A percentile compares a stretch with the other conserved stretches of the same genome.
Evolutionary conservation across 2,113 vertebrate species (phyloP).

Genomic region (Dissostichus mawsoni): DNA sequence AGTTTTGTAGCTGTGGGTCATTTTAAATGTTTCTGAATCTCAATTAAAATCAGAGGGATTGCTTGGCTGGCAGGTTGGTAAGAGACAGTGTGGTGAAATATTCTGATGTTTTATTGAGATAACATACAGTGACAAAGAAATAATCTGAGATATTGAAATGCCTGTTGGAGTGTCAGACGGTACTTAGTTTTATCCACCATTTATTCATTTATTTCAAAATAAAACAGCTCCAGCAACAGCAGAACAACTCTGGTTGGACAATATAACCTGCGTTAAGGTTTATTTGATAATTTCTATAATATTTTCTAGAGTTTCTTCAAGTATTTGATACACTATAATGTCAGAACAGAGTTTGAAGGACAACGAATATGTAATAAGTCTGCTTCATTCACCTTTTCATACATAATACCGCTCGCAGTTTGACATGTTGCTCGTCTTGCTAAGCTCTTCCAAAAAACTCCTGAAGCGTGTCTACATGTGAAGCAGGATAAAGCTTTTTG

Average conservation of each 20-base stretch:
- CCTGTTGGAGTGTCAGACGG: too few relatives aligned
- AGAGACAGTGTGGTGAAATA: neutral
- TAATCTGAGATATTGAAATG: too few relatives aligned
- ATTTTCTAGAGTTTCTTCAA: too few relatives aligned
- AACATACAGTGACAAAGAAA: neutral
- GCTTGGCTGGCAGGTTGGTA: neutral
- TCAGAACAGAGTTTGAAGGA: neutral
- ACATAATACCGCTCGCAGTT: neutral
- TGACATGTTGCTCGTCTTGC: neutral
- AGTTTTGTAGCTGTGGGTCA: neutral
- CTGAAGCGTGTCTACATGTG: constrained; percentile 14
- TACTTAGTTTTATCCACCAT: too few relatives aligned
- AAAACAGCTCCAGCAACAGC: too few relatives aligned
- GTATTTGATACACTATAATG: too few relatives aligned
- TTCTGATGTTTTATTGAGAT: neutral
- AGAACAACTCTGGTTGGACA: too few relatives aligned
- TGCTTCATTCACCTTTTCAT: neutral
- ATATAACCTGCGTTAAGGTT: too few relatives aligned
- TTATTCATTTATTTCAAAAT: too few relatives aligned
- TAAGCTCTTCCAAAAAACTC: constrained; percentile 1
- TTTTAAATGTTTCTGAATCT: neutral
- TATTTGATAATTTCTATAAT: too few relatives aligned
- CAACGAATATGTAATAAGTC: too few relatives aligned
- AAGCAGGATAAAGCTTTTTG: neutral
- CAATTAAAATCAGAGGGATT: neutral